Conservation (phyloP, 2,113 vertebrate genomes). For the Neomonachus schauinslandi region DNA sequence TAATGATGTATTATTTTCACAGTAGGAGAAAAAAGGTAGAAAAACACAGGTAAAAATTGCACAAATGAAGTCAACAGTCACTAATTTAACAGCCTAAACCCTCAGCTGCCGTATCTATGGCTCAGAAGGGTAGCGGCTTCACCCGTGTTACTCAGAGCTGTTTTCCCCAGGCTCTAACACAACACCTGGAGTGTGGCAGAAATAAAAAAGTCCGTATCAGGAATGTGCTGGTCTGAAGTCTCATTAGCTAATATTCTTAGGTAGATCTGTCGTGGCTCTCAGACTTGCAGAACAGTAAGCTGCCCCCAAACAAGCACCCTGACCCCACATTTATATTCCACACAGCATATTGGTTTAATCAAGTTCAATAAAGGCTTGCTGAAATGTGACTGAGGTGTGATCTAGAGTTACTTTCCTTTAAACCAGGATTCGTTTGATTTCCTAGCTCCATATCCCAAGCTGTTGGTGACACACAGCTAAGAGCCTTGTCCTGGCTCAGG, state of each 20-base stretch:
- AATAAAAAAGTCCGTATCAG: conserved; percentile 10
- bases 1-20: not conserved
- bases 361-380: not conserved
- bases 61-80: not conserved
- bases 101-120: not conserved
- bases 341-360: not conserved
- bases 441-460: too few species aligned
- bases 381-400: not conserved
- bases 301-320: not conserved
- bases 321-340: not conserved
- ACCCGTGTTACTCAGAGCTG: not conserved
- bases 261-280: not conserved
- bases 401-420: not conserved
- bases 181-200: not conserved
- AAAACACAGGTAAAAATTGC: not conserved
- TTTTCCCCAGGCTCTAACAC: not conserved
- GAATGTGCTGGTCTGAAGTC: not conserved
- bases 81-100: not conserved
- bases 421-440: not conserved
- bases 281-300: not conserved
- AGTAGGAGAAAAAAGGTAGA: not conserved
- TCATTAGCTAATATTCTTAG: not conserved
- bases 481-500: not conserved
- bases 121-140: not conserved
- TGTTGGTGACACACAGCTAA: not conserved